phyloP scores from a whole-genome alignment of 1,140 invertebrate genomes.

The Dendrolimus punctatus region DNA sequence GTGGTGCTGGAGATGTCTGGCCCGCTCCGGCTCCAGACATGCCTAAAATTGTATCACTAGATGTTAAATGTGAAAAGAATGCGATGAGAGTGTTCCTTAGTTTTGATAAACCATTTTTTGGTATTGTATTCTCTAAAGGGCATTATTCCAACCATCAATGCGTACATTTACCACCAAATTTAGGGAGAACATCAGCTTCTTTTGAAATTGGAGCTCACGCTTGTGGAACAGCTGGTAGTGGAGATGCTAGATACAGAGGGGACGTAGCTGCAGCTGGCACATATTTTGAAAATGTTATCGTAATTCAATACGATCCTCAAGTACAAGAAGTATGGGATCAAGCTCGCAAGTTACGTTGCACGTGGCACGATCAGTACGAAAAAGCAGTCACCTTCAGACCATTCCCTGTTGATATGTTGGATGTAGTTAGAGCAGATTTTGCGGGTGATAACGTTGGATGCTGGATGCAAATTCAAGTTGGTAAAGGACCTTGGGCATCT shows the following conservation, averaged over 20 bases:
- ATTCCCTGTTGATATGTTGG: constrained; percentile 96
- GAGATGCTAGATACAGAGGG: constrained; percentile 88
- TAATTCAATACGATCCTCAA: constrained; percentile 94
- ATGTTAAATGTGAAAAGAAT: constrained; percentile 96
- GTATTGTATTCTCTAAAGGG: constrained; percentile 94
- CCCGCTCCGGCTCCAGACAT: constrained; percentile 85
- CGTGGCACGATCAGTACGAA: constrained; percentile 97
- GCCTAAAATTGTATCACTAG: constrained; percentile 92
- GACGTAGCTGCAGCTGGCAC: constrained; percentile 90
- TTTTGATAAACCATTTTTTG: constrained; percentile 95
- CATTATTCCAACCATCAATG: constrained; percentile 94
- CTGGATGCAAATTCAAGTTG: constrained; percentile 96
- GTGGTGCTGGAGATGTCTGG: constrained; percentile 84
- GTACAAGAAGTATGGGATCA: constrained; percentile 98
- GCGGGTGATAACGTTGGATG: constrained; percentile 96
- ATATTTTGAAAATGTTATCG: constrained; percentile 96
- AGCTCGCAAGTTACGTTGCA: constrained; percentile 91
- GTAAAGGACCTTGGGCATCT: constrained; percentile 95
- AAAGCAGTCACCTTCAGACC: constrained; percentile 95
- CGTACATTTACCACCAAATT: constrained; percentile 89
- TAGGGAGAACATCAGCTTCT: constrained; percentile 88
- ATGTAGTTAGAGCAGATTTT: constrained; percentile 94
- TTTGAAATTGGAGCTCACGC: constrained; percentile 93
- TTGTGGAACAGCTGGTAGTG: constrained; percentile 93
- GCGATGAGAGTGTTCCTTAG: constrained; percentile 93